phyloP scores from a whole-genome alignment of 2,888 invertebrate species.

The Pyrrhia umbra region DNA sequence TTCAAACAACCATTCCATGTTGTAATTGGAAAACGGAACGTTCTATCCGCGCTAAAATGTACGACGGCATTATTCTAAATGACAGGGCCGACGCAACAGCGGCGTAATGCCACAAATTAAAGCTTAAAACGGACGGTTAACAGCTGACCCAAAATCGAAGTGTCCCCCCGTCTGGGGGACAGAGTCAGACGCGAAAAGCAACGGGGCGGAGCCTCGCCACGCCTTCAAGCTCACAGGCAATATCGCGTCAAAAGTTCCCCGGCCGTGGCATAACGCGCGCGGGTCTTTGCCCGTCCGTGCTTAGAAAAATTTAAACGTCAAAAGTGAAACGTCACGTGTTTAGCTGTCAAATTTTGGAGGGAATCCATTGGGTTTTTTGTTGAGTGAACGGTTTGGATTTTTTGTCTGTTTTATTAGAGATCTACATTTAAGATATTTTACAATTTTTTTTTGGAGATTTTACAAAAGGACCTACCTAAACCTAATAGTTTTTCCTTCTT shows the following conservation, averaged over 20 bases:
- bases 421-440: background rate
- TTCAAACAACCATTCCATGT: constrained; percentile 60
- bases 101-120: constrained; percentile 89
- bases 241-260: constrained; percentile 87
- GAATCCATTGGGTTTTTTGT: constrained; percentile 44
- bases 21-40: constrained; percentile 79
- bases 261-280: constrained; percentile 80
- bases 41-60: constrained; percentile 79
- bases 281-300: constrained; percentile 66
- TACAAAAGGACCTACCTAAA: constrained; percentile 40
- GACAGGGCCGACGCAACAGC: constrained; percentile 80
- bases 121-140: constrained; percentile 90
- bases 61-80: constrained; percentile 87
- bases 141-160: constrained; percentile 90
- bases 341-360: constrained; percentile 59
- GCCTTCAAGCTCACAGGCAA: constrained; percentile 80
- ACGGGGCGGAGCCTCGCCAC: constrained; percentile 86
- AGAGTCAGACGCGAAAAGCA: constrained; percentile 85
- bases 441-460: background rate
- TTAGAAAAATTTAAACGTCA: constrained; percentile 72
- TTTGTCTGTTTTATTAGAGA: constrained; percentile 5
- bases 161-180: constrained; percentile 77
- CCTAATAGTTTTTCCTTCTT: background rate
- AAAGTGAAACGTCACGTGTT: constrained; percentile 62
- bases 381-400: constrained; percentile 38